phyloP scores from a whole-genome alignment of 2,888 invertebrate species.

The Eupeodes latifasciatus region DNA sequence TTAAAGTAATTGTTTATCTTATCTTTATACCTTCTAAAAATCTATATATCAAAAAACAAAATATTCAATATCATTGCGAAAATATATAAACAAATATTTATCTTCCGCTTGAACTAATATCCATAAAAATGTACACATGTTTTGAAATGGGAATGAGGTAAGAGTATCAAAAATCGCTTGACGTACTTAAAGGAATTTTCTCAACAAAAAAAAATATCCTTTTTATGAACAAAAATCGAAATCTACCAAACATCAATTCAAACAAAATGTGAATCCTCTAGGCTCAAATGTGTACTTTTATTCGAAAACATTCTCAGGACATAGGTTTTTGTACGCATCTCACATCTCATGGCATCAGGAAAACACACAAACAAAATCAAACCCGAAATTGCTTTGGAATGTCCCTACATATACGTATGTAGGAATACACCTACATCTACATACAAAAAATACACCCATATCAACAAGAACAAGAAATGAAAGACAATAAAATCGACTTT shows the following conservation, averaged over 20 bases:
- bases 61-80: neutral
- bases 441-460: neutral
- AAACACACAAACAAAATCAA: neutral
- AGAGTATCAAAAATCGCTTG: neutral
- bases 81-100: neutral
- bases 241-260: slow-evolving; percentile 5
- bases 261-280: neutral
- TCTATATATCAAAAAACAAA: no score
- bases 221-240: neutral
- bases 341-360: neutral
- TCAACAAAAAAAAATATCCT: neutral
- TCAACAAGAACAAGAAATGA: slow-evolving; percentile 21
- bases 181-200: neutral
- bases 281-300: neutral
- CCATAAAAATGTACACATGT: no score
- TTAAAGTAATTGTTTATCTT: neutral
- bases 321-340: neutral
- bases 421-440: no score
- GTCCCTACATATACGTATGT: no score
- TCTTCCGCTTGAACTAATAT: no score
- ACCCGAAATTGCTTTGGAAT: neutral
- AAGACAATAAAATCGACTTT: slow-evolving; percentile 45
- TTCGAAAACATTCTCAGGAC: neutral
- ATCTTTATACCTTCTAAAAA: neutral
- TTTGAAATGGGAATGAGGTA: no score